These are phyloP conservation scores for Daboia siamensis DNA, from an alignment of 2,113 vertebrate genomes.

Conservation along the genomic window DNA sequence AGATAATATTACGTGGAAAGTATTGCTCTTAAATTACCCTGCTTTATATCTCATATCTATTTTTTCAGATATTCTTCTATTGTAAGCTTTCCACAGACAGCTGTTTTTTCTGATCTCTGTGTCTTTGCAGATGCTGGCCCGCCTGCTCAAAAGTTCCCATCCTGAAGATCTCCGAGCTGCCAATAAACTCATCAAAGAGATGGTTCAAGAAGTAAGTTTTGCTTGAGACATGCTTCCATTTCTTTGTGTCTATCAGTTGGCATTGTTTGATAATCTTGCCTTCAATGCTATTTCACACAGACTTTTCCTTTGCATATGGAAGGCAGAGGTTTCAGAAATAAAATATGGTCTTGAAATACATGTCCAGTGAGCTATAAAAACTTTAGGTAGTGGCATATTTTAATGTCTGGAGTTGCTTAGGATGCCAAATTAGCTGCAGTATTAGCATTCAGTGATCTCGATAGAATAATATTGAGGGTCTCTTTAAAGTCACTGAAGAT, in stretches of 20 bases:
- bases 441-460: neutral
- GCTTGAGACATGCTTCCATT: neutral
- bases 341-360: conserved; percentile 10
- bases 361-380: neutral
- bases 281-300: neutral
- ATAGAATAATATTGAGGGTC: neutral
- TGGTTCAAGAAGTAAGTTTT: conserved; percentile 90
- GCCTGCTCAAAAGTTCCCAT: conserved; percentile 91
- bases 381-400: neutral
- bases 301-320: neutral
- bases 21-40: neutral
- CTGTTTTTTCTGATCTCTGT: neutral
- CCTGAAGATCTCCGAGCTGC: conserved; percentile 94
- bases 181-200: conserved; percentile 98
- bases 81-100: neutral
- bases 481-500: neutral
- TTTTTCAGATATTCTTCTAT: neutral
- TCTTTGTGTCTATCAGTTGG: neutral
- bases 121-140: conserved; percentile 82
- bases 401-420: neutral
- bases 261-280: neutral
- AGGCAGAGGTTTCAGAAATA: neutral
- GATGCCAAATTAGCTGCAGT: neutral
- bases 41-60: neutral
- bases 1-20: neutral